Evolutionary conservation across 30 jellyfish, hydroid and myxozoan species (phyloP), one percentile per base, ranked within the genome.

Genomic region (Calvadosia cruxmelitensis): DNA sequence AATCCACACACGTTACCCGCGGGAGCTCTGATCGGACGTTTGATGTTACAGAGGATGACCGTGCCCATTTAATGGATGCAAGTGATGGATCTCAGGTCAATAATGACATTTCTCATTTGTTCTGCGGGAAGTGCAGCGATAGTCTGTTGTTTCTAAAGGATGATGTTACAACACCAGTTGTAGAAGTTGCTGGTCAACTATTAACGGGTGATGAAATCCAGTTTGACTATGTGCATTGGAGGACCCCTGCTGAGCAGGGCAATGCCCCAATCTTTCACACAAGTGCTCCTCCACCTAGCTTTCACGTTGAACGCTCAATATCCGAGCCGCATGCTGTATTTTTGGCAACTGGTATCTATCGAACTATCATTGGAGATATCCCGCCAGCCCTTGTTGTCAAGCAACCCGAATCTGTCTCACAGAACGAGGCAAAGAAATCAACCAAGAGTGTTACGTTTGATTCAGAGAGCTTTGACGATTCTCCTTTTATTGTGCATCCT

Each of bases 301-400:
- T 91, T 1, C 42, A 34, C 5, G 74, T 63, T 57, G 62, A 78
- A 29, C 52, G 50, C 53, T 73, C 99, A 2, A 79, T 91, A 28
- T 91, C 99, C 25, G 99, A 91, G 51, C 49, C 86, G 24, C 64
- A 74, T 49, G 34, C 78, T 2, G 95, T 91, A 15, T 69, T 74
- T 49, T 83, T 93, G 2, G 84, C 99, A 12, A 81, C 99, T 1
- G 99, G 99, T 10, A 65, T 91, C 1, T 91, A 91, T 82, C 62
- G 99, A 35, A 91, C 99, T 33, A 84, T 91, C 3, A 76, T 91
- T 31, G 99, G 99, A 20, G 87, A 82, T 27, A 29, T 91, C 33
- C 99, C 99, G 0, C 30, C 51, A 5, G 93, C 77, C 48, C 71
- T 91, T 25, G 66, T 66, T 24, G 63, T 78, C 30, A 64, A 42